phyloP scores from a whole-genome alignment of 2,113 vertebrate species.

The Odontophorus gujanensis region DNA sequence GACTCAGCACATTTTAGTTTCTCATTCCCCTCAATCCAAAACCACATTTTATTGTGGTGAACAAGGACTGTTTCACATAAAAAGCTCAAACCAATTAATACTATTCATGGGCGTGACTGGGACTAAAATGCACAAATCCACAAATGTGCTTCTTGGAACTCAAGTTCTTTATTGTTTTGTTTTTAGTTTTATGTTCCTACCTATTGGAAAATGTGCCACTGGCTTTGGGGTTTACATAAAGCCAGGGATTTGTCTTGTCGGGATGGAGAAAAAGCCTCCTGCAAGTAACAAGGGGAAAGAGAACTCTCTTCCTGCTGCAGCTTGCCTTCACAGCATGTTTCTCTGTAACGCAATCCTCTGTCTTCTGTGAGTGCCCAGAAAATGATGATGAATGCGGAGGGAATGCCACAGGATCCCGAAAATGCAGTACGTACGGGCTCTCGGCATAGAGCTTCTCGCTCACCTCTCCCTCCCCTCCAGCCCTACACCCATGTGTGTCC shows the following conservation, averaged over 20 bases:
- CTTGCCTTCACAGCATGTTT: not conserved
- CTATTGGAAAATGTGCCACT: not conserved
- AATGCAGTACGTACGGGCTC: not conserved
- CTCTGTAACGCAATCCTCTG: not conserved
- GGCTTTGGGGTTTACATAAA: not conserved
- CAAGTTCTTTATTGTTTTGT: not conserved
- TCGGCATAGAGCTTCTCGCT: not conserved
- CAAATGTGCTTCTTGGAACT: constrained; percentile 3
- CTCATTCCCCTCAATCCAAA: constrained; percentile 10
- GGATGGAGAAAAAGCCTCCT: not conserved
- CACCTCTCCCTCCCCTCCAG: not conserved
- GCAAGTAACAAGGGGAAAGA: not conserved
- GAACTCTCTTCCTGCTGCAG: not conserved
- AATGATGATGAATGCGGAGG: not conserved
- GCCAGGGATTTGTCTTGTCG: not conserved
- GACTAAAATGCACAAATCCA: constrained; percentile 43
- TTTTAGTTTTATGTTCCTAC: not conserved
- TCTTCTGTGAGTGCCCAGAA: constrained; percentile 2
- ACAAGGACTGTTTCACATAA: constrained; percentile 18
- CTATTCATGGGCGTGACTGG: constrained; percentile 25
- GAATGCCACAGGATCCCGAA: not conserved
- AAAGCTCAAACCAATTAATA: constrained; percentile 63
- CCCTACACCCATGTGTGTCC: not conserved
- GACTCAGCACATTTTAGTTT: constrained; percentile 1
- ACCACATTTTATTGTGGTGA: constrained; percentile 49